These are phyloP conservation scores for Sphaerodactylus townsendi DNA, from an alignment of 2,113 vertebrate genomes.

Conservation along the genomic window DNA sequence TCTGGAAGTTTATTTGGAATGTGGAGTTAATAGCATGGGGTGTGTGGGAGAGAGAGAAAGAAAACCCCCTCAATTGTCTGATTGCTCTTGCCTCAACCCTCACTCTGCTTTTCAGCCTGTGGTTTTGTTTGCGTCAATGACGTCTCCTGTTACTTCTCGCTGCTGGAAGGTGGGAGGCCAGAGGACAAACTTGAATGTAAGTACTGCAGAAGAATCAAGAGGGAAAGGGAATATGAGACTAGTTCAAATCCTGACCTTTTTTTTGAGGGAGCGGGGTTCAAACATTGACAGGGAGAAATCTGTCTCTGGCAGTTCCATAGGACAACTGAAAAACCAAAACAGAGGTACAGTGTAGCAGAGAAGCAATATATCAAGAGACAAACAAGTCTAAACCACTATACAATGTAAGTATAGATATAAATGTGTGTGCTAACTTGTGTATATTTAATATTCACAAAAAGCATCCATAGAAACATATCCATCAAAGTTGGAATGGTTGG, in stretches of 20 bases:
- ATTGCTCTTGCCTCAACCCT: not conserved
- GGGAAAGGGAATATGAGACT: not conserved
- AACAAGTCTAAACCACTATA: no score
- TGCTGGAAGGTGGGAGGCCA: conserved; percentile 87
- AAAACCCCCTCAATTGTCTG: not conserved
- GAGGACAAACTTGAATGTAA: conserved; percentile 91
- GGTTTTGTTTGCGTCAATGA: conserved; percentile 85
- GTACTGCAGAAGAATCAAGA: conserved; percentile 44
- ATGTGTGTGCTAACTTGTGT: no score
- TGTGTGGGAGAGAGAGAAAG: not conserved
- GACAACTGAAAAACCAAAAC: no score
- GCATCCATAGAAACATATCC: no score
- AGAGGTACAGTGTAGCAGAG: no score
- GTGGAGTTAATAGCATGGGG: not conserved
- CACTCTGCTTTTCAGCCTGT: conserved; percentile 41
- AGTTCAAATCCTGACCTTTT: not conserved
- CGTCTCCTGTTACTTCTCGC: conserved; percentile 89
- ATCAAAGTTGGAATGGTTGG: no score
- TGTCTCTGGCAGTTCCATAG: not conserved
- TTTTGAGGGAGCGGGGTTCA: no score
- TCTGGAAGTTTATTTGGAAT: not conserved
- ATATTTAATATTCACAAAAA: no score
- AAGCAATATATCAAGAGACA: no score
- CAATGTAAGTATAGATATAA: no score
- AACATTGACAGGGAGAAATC: not conserved